Base-by-base conservation (phyloP, 2,797 vertebrate genomes). In the Dipus sagitta region DNA sequence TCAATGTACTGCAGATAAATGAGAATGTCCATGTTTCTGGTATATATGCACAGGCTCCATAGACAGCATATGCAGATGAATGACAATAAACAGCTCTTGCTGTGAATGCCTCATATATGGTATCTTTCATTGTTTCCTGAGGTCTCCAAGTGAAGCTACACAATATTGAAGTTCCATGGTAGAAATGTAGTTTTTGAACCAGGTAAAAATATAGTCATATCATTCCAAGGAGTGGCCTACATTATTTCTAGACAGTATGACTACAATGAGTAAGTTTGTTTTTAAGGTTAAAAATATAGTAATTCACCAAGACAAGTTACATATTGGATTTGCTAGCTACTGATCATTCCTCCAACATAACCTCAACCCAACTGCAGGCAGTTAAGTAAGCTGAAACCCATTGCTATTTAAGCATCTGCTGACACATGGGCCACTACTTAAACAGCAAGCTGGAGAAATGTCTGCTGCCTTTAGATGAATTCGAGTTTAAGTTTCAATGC, bases 341-440 rank as follows among this genome's bases (percentile, higher is more conserved):
- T 84, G 67, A 65, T 24, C 67, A 54, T 24, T 94, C 82, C 62
- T 84, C 28, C 9, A 93, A 91, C 13, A 86, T 60, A 93, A 92
- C 20, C 21, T 42, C 52, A 78, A 65, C 23, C 23, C 5, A 94
- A 58, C 2, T 93, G 47, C 70, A 80, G 62, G 54, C 30, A 93
- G 62, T 47, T 42, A 86, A 85, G 21, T 93, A 93, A 91, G 94
- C n/a, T 84, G 58, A 92, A 92, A 84, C 4, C 30, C n/a, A 83
- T 47, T 95, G 42, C 21, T 93, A 90, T 87, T 90, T 81, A 92
- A 94, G 88, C 17, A 86, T 54, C 71, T 91, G 47, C 58, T 92
- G 58, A 91, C 81, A 7, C 5, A 74, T 91, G 76, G 68, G 68
- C 81, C 68, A 89, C 58, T 58, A 87, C 64, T 94, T 71, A 92